Conservation (phyloP, 2,888 invertebrate genomes). For the Cataglyphis cursor region DNA sequence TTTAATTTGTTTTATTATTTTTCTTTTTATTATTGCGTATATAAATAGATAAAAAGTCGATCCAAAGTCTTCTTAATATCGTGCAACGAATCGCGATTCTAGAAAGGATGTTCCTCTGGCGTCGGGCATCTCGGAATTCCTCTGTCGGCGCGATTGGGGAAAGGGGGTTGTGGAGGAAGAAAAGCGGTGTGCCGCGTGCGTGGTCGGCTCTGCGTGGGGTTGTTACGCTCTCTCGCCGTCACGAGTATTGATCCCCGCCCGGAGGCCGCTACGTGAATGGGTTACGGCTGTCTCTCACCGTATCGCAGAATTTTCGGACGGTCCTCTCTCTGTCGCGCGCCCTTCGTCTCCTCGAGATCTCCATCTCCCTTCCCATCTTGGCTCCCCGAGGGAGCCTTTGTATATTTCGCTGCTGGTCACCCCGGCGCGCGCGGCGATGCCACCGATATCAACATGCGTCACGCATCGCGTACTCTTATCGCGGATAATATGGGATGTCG, state of each 20-base stretch:
- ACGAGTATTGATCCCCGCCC: constrained; percentile 83
- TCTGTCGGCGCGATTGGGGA: background rate
- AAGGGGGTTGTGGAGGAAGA: background rate
- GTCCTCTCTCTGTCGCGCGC: constrained; percentile 50
- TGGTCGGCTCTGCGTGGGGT: constrained; percentile 69
- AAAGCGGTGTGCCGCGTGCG: constrained; percentile 44
- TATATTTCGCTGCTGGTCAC: constrained; percentile 29
- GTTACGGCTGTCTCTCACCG: constrained; percentile 77
- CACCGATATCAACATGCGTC: background rate
- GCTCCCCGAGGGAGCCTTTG: constrained; percentile 17
- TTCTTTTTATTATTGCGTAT: background rate
- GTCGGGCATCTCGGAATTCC: constrained; percentile 16
- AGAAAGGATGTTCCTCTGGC: background rate
- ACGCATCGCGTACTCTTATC: constrained; percentile 6
- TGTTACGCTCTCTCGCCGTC: constrained; percentile 83
- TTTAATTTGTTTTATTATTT: background rate
- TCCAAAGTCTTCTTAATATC: background rate
- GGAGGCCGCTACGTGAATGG: constrained; percentile 82
- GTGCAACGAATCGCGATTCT: background rate
- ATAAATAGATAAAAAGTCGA: background rate
- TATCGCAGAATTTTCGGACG: constrained; percentile 75
- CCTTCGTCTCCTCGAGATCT: constrained; percentile 48
- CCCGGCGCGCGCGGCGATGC: background rate
- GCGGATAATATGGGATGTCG: background rate
- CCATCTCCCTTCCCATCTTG: constrained; percentile 26